Evolutionary conservation across 1,140 invertebrate genomes (phyloP), one percentile per base, ranked within the genome.

Genomic region (Riptortus pedestris): DNA sequence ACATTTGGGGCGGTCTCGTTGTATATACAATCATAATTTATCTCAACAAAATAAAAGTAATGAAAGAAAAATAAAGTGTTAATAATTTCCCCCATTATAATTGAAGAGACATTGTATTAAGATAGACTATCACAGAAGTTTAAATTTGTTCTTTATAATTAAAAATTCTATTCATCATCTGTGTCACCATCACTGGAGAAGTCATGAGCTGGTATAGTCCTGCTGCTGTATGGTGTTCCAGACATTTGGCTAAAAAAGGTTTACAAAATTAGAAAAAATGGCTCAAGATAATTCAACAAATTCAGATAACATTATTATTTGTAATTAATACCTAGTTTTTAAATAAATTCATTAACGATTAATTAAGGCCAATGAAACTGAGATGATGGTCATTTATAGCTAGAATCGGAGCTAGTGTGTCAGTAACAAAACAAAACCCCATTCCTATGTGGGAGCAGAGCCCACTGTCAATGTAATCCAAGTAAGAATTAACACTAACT

Each of bases 171-270:
- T 79, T 90, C 87, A 71, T 91, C 88, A 74, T 94, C 91, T 29
- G 90, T 90, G 72, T 93, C 91, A 26, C 88, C 87, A 71, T 93
- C 91, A 75, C 90, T 93, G 60, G 86, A 91, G 79, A 90, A 92
- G 78, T 83, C 85, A 70, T 83, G 82, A 20, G 83, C 76, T 71
- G 83, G 79, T 62, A 77, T 77, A 63, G 78, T 74, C 70, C 79
- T 74, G 71, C 82, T 82, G 51, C 51, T 55, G 73, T 87, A 87
- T 64, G 88, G 85, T 24, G 86, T 84, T 71, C 82, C 81, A 71
- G 88, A 84, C 75, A 88, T 88, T 78, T 91, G 87, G 69, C 88
- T 91, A 76, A 26, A 79, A 75, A 71, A n/a, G n/a, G n/a, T n/a
- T 72, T 70, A 67, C 71, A 72, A 72, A 64, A 67, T 14, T 62